Base-by-base conservation (phyloP, 2,888 invertebrate species). In the Pomacea canaliculata region DNA sequence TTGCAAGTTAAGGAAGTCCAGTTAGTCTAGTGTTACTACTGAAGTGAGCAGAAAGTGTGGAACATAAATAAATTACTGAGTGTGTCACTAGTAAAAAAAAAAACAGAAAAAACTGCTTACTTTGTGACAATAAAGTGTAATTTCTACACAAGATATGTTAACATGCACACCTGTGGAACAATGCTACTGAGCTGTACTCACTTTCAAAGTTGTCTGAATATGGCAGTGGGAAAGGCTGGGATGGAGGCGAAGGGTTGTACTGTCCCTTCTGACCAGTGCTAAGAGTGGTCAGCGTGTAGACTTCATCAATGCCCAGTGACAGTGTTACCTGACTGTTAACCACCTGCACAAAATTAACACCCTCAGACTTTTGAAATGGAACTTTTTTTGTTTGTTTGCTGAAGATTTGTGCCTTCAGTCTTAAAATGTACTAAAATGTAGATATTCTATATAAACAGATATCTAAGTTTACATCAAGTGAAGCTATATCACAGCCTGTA, bases 161-260 rank as follows among this genome's bases (percentile, higher is more conserved):
- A 37, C 1, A 37, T 37, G 37, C 37, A 37, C 5, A 37, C 5
- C 37, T 37, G 37, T 37, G 37, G 37, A 37, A 37, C 37, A 37
- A 37, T 37, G 5, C 37, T 37, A 37, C 37, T 37, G 37, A 37
- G 5, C 10, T 10, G 51, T 63, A 74, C 76, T 71, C 67, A 90
- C 89, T 73, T 78, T 90, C 86, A 85, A 89, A 90, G 79, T 86
- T 79, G 76, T 90, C 90, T 18, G 67, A 76, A 73, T 90, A 90
- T 9, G 88, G 87, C 9, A 85, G 70, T 19, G 90, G 90, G 82
- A 90, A 90, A 37, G 86, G 82, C 71, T 83, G 77, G 9, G 84
- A 78, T 7, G 71, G 66, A 46, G 84, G 80, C 10, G 86, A 80
- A 12, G 70, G 60, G 60, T 79, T 74, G 70, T 82, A 82, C n/a